phyloP scores from a whole-genome alignment of 2,888 invertebrate species.

The Alviniconcha strummeri region DNA sequence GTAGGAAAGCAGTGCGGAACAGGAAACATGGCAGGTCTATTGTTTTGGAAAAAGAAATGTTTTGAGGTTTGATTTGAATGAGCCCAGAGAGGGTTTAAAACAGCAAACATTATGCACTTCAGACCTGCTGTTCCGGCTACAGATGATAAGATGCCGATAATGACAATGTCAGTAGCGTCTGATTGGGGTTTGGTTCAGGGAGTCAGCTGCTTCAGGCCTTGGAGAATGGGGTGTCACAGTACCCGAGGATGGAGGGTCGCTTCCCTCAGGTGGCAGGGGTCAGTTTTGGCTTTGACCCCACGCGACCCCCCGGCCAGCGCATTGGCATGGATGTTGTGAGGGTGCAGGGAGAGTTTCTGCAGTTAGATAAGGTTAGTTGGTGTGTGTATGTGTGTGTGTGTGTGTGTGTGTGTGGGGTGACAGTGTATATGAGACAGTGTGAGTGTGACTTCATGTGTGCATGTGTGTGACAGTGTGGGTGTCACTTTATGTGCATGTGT shows the following conservation, averaged over 20 bases:
- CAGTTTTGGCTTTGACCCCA: slow-evolving; percentile 74
- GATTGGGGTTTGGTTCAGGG: slow-evolving; percentile 73
- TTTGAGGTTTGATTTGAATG: too few species aligned
- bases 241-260: slow-evolving; percentile 90
- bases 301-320: slow-evolving; percentile 81
- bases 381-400: slow-evolving; percentile 7
- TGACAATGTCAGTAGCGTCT: too few species aligned
- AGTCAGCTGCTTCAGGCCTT: slow-evolving; percentile 81
- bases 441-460: background rate
- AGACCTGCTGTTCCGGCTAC: too few species aligned
- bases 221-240: slow-evolving; percentile 90
- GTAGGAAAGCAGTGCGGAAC: too few species aligned
- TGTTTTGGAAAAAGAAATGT: too few species aligned
- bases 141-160: too few species aligned
- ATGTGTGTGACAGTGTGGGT: too few species aligned
- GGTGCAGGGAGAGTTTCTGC: slow-evolving; percentile 89
- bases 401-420: background rate
- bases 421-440: background rate
- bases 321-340: slow-evolving; percentile 83
- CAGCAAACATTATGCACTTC: too few species aligned
- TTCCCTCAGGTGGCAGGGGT: slow-evolving; percentile 87
- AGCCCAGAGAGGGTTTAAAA: too few species aligned
- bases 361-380: slow-evolving; percentile 75
- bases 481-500: too few species aligned
- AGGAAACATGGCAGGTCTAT: too few species aligned